Evolutionary conservation across 2,113 vertebrate species (phyloP).

Genomic region (Ardeotis arabs): DNA sequence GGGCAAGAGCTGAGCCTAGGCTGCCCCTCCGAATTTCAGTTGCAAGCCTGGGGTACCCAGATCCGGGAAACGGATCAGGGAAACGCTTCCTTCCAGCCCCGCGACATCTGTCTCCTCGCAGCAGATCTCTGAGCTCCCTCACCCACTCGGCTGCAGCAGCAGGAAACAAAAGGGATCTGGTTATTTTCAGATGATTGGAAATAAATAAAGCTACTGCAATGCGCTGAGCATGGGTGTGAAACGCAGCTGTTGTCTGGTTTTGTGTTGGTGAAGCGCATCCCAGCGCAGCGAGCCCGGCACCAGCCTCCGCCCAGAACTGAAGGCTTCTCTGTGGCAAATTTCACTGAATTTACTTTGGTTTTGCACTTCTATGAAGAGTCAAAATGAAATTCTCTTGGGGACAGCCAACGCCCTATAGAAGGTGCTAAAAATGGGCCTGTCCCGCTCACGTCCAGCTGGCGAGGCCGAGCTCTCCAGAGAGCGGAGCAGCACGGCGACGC

Average conservation of each 20-base stretch:
- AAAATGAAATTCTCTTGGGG: background rate
- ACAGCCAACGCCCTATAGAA: background rate
- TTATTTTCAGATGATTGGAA: fast-evolving
- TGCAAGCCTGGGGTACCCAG: too few species aligned
- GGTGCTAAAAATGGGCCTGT: too few species aligned
- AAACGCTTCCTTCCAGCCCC: background rate
- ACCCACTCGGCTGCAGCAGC: fast-evolving
- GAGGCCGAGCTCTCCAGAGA: fast-evolving
- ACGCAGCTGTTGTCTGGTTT: background rate
- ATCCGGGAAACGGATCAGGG: fast-evolving
- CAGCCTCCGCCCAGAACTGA: fast-evolving
- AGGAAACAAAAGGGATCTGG: background rate
- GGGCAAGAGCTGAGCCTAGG: background rate
- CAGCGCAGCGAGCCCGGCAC: fast-evolving
- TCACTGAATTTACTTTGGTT: background rate
- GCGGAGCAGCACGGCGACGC: fast-evolving
- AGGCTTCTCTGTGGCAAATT: background rate
- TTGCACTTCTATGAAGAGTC: fast-evolving
- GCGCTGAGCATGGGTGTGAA: fast-evolving
- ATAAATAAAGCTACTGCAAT: background rate
- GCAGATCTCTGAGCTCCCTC: background rate
- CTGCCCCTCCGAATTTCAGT: background rate
- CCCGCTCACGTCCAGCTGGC: fast-evolving
- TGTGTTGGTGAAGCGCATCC: background rate
- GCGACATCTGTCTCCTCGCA: fast-evolving